phyloP scores from a whole-genome alignment of 2,888 invertebrate genomes.

The Hirtodrosophila trivittata region DNA sequence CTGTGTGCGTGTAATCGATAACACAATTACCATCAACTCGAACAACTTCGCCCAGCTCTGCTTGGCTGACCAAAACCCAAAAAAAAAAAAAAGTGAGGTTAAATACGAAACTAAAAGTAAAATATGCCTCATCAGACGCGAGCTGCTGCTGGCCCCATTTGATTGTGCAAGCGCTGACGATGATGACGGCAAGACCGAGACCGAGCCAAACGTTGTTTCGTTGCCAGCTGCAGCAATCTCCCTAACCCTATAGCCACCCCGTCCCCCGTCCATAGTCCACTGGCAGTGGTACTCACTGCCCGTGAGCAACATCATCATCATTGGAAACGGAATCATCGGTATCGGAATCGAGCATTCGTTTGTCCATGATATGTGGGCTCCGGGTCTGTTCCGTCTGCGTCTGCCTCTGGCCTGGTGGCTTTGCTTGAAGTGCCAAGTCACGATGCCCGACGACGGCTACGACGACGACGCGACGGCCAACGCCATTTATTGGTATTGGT shows the following conservation, averaged over 20 bases:
- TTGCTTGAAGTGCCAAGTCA: constrained; percentile 72
- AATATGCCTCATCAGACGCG: constrained; percentile 60
- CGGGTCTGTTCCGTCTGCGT: constrained; percentile 33
- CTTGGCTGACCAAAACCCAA: constrained; percentile 16
- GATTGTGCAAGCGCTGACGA: constrained; percentile 68
- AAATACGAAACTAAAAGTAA: constrained; percentile 62
- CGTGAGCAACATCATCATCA: constrained; percentile 59
- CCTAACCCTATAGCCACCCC: constrained; percentile 20
- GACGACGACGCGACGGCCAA: constrained; percentile 44
- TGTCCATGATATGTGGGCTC: constrained; percentile 45
- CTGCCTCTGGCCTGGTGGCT: constrained; percentile 34
- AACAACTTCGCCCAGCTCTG: constrained; percentile 25
- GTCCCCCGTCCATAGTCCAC: neutral
- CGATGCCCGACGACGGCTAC: constrained; percentile 50
- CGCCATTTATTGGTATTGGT: constrained; percentile 63
- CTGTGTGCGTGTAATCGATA: constrained; percentile 46
- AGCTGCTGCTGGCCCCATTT: constrained; percentile 52
- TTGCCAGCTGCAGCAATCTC: constrained; percentile 53
- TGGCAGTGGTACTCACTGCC: constrained; percentile 32
- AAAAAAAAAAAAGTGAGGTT: constrained; percentile 61
- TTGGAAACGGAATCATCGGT: constrained; percentile 31
- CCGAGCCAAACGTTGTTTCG: constrained; percentile 48
- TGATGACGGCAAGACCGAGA: constrained; percentile 34
- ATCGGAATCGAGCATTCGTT: constrained; percentile 42
- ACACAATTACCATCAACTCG: constrained; percentile 28